phyloP scores from a whole-genome alignment of 2,113 vertebrate species.

The Lasiurus cinereus region DNA sequence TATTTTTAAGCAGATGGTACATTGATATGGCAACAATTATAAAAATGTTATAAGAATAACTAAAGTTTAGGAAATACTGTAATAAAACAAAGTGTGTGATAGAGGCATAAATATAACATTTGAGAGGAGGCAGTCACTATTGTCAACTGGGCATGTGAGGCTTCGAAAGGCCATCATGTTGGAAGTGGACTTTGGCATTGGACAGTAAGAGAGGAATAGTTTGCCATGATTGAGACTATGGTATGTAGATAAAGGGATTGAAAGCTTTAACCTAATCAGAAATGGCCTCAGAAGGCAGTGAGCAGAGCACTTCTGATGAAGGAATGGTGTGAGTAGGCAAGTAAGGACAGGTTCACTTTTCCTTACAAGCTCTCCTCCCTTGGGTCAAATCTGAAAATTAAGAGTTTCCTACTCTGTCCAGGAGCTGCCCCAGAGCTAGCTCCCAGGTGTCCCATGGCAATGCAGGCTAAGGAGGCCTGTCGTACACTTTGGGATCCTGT shows the following conservation, averaged over 20 bases:
- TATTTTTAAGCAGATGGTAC: conserved; percentile 26
- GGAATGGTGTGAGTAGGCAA: background rate
- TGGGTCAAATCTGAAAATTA: background rate
- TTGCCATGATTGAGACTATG: background rate
- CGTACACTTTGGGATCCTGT: too few relatives aligned
- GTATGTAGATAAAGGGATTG: rapidly evolving
- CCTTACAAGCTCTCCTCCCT: background rate
- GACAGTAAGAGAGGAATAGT: background rate
- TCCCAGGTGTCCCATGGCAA: background rate
- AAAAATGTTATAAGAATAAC: background rate
- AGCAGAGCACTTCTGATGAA: background rate
- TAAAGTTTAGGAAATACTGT: background rate
- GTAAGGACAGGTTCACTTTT: background rate
- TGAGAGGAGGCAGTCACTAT: background rate
- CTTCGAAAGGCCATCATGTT: background rate
- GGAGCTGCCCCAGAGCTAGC: background rate
- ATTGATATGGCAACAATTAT: background rate
- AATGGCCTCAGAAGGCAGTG: background rate
- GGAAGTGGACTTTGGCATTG: background rate
- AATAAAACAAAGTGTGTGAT: background rate
- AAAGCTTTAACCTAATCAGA: background rate
- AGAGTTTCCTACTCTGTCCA: background rate
- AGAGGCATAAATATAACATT: background rate
- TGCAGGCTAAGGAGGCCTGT: background rate
- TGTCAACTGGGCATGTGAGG: background rate